Evolutionary conservation across 1,140 invertebrate genomes (phyloP), one percentile per base, ranked within the genome.

Genomic region (Drosophila bocqueti): DNA sequence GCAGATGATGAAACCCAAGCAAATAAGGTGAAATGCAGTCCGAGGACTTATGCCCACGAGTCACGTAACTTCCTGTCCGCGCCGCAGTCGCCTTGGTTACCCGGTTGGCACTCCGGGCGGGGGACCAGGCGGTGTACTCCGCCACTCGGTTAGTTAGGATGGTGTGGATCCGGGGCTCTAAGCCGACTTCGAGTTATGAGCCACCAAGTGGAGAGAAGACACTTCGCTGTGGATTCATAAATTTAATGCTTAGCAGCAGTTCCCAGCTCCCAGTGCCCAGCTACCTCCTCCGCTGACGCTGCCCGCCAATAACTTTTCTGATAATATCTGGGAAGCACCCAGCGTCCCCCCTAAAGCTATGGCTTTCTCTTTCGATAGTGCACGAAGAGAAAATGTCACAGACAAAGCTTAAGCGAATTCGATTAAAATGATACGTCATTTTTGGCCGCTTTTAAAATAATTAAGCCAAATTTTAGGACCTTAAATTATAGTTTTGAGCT

Each of bases 241-340:
- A 89, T 89, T 89, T 90, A 81, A 89, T 89, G 84, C 84, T 89
- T 81, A 90, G 85, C 78, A 81, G 69, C 69, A 62, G 73, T 49
- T 73, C 62, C 18, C 36, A 11, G 54, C 59, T 11, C 69, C 50
- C 40, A 18, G 31, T 26, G 11, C 11, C 50, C 6, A 38, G 24
- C 15, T 58, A 24, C 38, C 36, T n/a, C 31, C 13, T n/a, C 66
- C 45, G 29, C 38, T 59, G 38, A 26, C 49, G 42, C 55, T 54
- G 49, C n/a, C 50, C 69, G 54, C 83, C 83, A 86, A 89, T 89
- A 89, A 90, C 81, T 89, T 89, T 84, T 31, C 65, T 79, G 85
- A 89, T 89, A 89, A 89, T 89, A 89, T 89, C 84, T 84, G 77
- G 74, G 74, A 90, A 81, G 79, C 83, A 79, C 55, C 58, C 76